Base-by-base conservation (phyloP, 2,113 vertebrate species). In the Fukomys damarensis region DNA sequence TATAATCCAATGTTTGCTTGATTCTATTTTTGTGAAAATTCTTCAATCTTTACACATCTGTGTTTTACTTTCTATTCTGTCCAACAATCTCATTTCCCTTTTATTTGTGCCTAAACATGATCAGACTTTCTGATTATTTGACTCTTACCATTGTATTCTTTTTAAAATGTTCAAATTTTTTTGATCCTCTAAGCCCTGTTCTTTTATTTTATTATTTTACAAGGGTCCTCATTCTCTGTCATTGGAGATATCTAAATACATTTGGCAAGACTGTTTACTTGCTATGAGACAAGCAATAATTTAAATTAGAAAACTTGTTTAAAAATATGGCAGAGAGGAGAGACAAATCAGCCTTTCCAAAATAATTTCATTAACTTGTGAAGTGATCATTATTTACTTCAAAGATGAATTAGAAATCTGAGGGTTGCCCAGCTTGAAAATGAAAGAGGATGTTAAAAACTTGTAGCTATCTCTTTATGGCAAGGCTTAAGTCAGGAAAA, bases 1-100 rank as follows among this genome's bases (percentile, higher is more conserved):
- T 83, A 10, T 32, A 58, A 65, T 74, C 77, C 16, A n/a, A 4
- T 68, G 81, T 94, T 97, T 88, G 56, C 84, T 82, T 93, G 86
- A 38, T 63, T 54, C 28, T 77, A 2, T 61, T 83, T 94, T 77
- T 49, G 28, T 77, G 59, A 84, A 82, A 52, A 81, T 52, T 94
- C 82, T 30, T 7, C 24, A 91, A 68, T 91, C 2, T 38, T 70
- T 26, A 61, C n/a, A 20, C 58, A 68, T 46, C 9, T 81, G n/a
- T 43, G 43, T 66, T 59, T 65, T 10, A 2, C 19, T 54, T 43
- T 52, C 79, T 72, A 58, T 72, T 70, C 17, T 84, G 20, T 11
- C 17, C 41, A 54, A n/a, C n/a, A 84, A 66, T 24, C n/a, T 58
- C 12, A 35, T 63, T 95, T 85, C 12, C 30, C 20, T 56, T 8